Evolutionary conservation across 2,113 vertebrate genomes (phyloP).

Genomic region (Gavia stellata): DNA sequence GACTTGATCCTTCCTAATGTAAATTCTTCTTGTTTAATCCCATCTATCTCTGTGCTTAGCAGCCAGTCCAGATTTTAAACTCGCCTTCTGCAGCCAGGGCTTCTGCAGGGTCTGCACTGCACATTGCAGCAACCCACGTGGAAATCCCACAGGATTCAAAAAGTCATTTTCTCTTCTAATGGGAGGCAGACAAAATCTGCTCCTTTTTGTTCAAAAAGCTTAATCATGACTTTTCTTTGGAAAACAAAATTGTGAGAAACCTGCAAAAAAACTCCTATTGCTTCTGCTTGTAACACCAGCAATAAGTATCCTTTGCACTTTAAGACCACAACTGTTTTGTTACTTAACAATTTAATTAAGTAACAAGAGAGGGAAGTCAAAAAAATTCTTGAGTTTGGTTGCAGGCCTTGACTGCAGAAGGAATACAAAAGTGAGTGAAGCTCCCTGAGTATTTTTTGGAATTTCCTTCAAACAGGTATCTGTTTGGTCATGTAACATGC

Average conservation of each 20-base stretch:
- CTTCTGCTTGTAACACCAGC: not conserved
- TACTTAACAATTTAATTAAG: not conserved
- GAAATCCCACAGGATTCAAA: not conserved
- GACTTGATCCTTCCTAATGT: not conserved
- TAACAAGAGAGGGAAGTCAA: not conserved
- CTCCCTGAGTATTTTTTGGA: not conserved
- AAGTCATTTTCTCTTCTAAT: not conserved
- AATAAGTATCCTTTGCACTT: not conserved
- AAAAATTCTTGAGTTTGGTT: not conserved
- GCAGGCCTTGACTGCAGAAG: not conserved
- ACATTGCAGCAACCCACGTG: not conserved
- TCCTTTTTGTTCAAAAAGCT: not conserved
- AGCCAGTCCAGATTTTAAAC: not conserved
- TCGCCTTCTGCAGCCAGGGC: not conserved
- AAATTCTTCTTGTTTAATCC: not conserved
- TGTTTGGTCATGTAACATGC: not conserved
- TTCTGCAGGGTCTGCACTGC: not conserved
- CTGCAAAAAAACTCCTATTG: fast-evolving
- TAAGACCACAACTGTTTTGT: not conserved
- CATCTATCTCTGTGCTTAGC: not conserved
- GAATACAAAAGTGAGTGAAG: not conserved
- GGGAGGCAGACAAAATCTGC: not conserved
- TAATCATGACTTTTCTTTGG: not conserved
- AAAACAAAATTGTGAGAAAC: not conserved
- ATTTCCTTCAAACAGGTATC: not conserved